Conservation (phyloP, 2,888 invertebrate species). For the Amblyjoppa proteus region DNA sequence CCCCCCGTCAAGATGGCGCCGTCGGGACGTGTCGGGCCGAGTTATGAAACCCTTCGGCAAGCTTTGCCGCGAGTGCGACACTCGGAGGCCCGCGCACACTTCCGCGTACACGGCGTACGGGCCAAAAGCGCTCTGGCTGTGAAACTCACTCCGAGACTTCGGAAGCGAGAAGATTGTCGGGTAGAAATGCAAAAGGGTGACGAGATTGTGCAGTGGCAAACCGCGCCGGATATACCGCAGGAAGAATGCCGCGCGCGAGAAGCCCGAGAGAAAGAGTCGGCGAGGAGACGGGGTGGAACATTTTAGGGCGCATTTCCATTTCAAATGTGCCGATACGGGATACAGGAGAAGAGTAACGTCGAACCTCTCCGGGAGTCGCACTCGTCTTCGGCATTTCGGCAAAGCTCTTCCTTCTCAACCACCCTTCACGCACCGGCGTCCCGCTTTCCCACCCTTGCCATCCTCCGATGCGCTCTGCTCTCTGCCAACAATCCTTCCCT, state of each 20-base stretch:
- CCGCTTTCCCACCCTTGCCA: constrained; percentile 35
- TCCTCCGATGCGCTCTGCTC: constrained; percentile 24
- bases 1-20: constrained; percentile 74
- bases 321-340: constrained; percentile 74
- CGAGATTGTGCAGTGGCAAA: constrained; percentile 42
- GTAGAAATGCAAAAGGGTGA: constrained; percentile 46
- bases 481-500: constrained; percentile 53
- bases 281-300: constrained; percentile 37
- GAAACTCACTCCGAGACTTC: constrained; percentile 42
- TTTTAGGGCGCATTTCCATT: constrained; percentile 78
- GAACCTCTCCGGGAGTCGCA: constrained; percentile 41
- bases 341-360: constrained; percentile 36
- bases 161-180: constrained; percentile 31
- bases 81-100: constrained; percentile 15
- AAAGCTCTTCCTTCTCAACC: constrained; percentile 18
- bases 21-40: constrained; percentile 75
- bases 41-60: constrained; percentile 76
- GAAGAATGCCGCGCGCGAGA: constrained; percentile 29
- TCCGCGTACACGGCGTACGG: constrained; percentile 19
- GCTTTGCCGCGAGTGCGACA: constrained; percentile 55
- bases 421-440: constrained; percentile 50
- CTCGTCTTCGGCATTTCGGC: constrained; percentile 59
- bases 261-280: constrained; percentile 11
- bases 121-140: constrained; percentile 29
- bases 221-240: constrained; percentile 28